Evolutionary conservation across 2,888 invertebrate species (phyloP), one percentile per base, ranked within the genome.

Genomic region (Sesia bembeciformis): DNA sequence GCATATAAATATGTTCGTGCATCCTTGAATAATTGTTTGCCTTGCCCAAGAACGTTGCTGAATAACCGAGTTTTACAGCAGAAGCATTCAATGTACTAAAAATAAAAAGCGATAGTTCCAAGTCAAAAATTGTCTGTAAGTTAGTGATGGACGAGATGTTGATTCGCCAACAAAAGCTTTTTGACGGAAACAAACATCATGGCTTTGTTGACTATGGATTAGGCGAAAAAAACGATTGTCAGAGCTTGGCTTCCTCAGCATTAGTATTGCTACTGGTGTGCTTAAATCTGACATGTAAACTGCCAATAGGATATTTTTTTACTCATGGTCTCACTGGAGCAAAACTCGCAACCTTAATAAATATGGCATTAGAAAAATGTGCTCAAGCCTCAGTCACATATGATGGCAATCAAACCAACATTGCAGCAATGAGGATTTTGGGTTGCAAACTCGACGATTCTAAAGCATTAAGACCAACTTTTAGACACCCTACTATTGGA

Each of bases 131-230:
- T 23, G 23, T 23, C 23, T 23, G 23, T 23, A 23, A 23, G 23
- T 23, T 23, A 23, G 23, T 23, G 23, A 23, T 23, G 3, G 56
- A 58, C 51, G 58, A 56, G 40, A 58, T 58, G 56, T 50, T 57
- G 3, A 57, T 59, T 51, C 56, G 59, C 4, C 54, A 56, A 52
- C 55, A 57, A 54, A 56, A 53, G n/a, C 49, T 55, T 38, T 57
- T 54, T 38, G 55, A 58, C 51, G 58, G 58, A 39, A 54, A 55
- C 39, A 56, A 56, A 3, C 53, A 54, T 46, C 55, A 55, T 40
- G 57, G 58, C 3, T 57, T 39, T 53, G 55, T 57, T 50, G 54
- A 55, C 39, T 56, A 43, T 7, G 56, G 56, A 40, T 50, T 54
- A 52, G 40, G 23, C 5, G 50, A 52, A 4, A 40, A 1, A 49